Conservation (phyloP, 2,888 invertebrate species). For the Lypha dubia region DNA sequence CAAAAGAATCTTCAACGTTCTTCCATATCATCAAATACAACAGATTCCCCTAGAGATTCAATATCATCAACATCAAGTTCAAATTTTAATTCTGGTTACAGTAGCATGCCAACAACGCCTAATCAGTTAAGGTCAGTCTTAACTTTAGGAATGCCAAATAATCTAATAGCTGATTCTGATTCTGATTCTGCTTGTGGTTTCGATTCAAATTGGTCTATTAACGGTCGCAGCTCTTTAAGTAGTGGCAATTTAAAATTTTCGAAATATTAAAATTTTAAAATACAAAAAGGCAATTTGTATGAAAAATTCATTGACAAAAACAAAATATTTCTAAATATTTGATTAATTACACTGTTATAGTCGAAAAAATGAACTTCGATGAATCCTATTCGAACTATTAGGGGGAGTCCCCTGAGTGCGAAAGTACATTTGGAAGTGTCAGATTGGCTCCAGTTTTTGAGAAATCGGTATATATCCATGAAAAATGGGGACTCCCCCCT, state of each 20-base stretch:
- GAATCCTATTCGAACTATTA: too few species aligned
- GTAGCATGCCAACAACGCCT: slow-evolving; percentile 88
- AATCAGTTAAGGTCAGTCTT: slow-evolving; percentile 85
- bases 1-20: slow-evolving; percentile 85
- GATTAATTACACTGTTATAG: too few species aligned
- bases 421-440: too few species aligned
- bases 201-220: slow-evolving; percentile 88
- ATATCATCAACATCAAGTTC: slow-evolving; percentile 80
- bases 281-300: slow-evolving; percentile 50
- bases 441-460: too few species aligned
- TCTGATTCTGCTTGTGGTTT: slow-evolving; percentile 95
- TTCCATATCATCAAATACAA: slow-evolving; percentile 78
- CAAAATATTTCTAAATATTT: background rate
- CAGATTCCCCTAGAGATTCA: slow-evolving; percentile 78
- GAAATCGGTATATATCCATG: too few species aligned
- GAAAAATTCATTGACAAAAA: background rate
- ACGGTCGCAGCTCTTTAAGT: slow-evolving; percentile 75
- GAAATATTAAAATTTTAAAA: slow-evolving; percentile 65
- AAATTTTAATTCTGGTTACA: slow-evolving; percentile 82
- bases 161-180: slow-evolving; percentile 87
- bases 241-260: slow-evolving; percentile 74
- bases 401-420: too few species aligned
- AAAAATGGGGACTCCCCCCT: too few species aligned
- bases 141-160: slow-evolving; percentile 72
- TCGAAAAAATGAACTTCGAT: too few species aligned